Evolutionary conservation across 2,888 invertebrate species (phyloP).

Genomic region (Heliconius aoede): DNA sequence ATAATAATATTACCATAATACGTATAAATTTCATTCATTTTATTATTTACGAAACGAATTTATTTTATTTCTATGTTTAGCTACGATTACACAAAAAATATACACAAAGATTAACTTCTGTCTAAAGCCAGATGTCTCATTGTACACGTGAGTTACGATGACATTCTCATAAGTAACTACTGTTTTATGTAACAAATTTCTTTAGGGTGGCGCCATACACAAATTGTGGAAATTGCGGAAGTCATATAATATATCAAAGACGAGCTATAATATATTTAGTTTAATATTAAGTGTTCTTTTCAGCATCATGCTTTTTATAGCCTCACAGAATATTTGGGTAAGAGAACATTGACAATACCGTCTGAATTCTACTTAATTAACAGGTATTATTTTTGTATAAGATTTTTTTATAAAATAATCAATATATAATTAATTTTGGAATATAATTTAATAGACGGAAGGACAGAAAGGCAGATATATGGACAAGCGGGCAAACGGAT

Average conservation of each 20-base stretch:
- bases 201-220: slow-evolving; percentile 31
- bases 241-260: slow-evolving; percentile 12
- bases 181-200: slow-evolving; percentile 47
- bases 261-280: neutral
- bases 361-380: no score
- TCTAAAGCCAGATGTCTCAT: slow-evolving; percentile 41
- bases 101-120: slow-evolving; percentile 40
- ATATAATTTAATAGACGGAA: no score
- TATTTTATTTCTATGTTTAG: no score
- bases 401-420: no score
- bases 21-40: neutral
- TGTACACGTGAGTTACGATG: slow-evolving; percentile 46
- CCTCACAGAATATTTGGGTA: neutral
- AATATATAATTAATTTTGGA: no score
- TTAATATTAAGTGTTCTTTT: neutral
- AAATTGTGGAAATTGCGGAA: slow-evolving; percentile 22
- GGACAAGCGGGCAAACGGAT: no score
- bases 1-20: neutral
- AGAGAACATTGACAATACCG: neutral
- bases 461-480: no score
- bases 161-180: slow-evolving; percentile 48
- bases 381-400: no score
- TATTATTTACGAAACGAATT: no score
- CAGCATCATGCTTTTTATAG: neutral
- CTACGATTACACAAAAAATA: slow-evolving; percentile 35